phyloP scores from a whole-genome alignment of 2,888 invertebrate species.

The Xanthorhoe spadicearia region DNA sequence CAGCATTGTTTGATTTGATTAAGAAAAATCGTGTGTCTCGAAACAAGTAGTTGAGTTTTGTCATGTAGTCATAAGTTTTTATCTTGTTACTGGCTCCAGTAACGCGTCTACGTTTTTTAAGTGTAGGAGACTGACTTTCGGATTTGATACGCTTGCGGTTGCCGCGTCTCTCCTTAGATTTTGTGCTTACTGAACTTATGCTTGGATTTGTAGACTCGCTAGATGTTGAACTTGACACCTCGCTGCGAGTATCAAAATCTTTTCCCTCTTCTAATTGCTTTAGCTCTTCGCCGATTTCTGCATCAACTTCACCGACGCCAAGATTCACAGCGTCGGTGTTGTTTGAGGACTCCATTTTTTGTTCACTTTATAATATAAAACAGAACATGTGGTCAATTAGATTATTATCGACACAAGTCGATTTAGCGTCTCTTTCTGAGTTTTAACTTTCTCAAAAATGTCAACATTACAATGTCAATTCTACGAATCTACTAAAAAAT shows the following conservation, averaged over 20 bases:
- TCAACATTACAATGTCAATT: too few relatives aligned
- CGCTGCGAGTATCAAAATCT: constrained; percentile 93
- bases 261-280: constrained; percentile 90
- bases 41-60: constrained; percentile 96
- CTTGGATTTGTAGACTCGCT: constrained; percentile 89
- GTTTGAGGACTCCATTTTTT: constrained; percentile 80
- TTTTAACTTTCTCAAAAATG: not conserved
- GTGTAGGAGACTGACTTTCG: constrained; percentile 71
- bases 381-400: constrained; percentile 13
- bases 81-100: constrained; percentile 69
- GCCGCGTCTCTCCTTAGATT: constrained; percentile 85
- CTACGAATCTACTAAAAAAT: too few relatives aligned
- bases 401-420: not conserved
- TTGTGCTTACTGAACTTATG: constrained; percentile 91
- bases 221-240: constrained; percentile 93
- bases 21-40: constrained; percentile 97
- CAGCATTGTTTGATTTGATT: constrained; percentile 98
- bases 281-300: constrained; percentile 91
- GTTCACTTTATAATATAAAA: constrained; percentile 16
- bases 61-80: constrained; percentile 93
- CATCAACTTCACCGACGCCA: constrained; percentile 87
- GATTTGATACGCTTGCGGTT: constrained; percentile 84
- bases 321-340: constrained; percentile 87
- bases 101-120: constrained; percentile 70
- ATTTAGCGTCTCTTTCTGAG: not conserved